Evolutionary conservation across 2,888 invertebrate species (phyloP).

Genomic region (Nomada lathburiana): DNA sequence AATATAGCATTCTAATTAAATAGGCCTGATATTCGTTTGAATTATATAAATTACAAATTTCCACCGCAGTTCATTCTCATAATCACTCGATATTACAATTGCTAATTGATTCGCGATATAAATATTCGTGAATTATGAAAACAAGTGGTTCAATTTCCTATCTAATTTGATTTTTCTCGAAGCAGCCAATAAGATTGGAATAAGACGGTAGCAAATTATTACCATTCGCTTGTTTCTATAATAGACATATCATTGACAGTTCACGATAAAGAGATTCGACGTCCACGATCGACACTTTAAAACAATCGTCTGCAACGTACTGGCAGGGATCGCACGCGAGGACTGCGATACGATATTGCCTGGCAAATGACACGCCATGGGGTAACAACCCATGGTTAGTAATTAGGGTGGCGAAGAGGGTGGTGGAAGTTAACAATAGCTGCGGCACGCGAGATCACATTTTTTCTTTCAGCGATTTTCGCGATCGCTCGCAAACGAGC

Average conservation of each 20-base stretch:
- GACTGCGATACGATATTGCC: slow-evolving; percentile 79
- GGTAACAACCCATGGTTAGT: slow-evolving; percentile 83
- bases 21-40: no score
- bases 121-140: no score
- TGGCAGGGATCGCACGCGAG: slow-evolving; percentile 72
- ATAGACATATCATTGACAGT: no score
- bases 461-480: slow-evolving; percentile 52
- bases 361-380: slow-evolving; percentile 82
- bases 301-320: slow-evolving; percentile 78
- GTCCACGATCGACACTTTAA: slow-evolving; percentile 78
- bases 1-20: no score
- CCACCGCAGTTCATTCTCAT: no score
- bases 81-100: no score
- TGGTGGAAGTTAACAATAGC: slow-evolving; percentile 43
- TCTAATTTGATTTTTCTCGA: no score
- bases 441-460: slow-evolving; percentile 72
- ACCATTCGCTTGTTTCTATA: no score
- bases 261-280: slow-evolving; percentile 64
- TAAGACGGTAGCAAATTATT: neutral
- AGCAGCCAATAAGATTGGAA: no score
- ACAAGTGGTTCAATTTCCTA: no score
- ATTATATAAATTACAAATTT: no score
- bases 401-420: slow-evolving; percentile 76
- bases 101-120: no score
- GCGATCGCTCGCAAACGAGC: slow-evolving; percentile 42